These are phyloP conservation scores for Centrocercus urophasianus DNA, from an alignment of 2,113 vertebrate genomes.

Conservation along the genomic window DNA sequence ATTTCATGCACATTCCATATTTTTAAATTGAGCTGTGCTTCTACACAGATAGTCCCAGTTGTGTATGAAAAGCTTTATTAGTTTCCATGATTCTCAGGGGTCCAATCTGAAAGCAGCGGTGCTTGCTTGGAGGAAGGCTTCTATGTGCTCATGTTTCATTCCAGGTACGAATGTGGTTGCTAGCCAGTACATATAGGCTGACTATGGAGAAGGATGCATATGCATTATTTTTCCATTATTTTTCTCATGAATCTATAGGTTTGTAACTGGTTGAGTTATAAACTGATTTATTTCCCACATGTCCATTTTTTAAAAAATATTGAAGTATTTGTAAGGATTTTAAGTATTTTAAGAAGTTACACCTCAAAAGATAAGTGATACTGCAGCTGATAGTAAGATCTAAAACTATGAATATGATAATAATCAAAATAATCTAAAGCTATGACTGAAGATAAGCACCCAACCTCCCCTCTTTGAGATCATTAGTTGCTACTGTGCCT, in stretches of 20 bases:
- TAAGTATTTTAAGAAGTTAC: background rate
- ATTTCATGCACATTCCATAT: accelerated
- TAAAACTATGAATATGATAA: background rate
- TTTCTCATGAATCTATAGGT: background rate
- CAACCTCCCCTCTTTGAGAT: background rate
- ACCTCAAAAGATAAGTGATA: background rate
- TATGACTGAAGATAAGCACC: background rate
- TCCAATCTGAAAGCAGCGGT: background rate
- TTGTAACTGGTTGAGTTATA: background rate
- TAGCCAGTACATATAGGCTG: background rate
- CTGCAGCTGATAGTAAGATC: background rate
- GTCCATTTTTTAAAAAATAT: background rate
- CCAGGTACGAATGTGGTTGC: accelerated
- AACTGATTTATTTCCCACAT: background rate
- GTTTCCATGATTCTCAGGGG: background rate
- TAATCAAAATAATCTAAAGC: background rate
- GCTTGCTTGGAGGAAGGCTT: background rate
- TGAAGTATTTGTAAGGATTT: background rate
- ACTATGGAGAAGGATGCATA: background rate
- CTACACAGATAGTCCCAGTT: background rate
- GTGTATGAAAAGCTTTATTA: background rate
- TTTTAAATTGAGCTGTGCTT: background rate
- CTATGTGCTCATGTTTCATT: accelerated
- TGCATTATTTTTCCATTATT: background rate
- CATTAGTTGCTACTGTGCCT: background rate